Conservation (phyloP, 2,797 vertebrate species). For the Sebastes ruberrimus region DNA sequence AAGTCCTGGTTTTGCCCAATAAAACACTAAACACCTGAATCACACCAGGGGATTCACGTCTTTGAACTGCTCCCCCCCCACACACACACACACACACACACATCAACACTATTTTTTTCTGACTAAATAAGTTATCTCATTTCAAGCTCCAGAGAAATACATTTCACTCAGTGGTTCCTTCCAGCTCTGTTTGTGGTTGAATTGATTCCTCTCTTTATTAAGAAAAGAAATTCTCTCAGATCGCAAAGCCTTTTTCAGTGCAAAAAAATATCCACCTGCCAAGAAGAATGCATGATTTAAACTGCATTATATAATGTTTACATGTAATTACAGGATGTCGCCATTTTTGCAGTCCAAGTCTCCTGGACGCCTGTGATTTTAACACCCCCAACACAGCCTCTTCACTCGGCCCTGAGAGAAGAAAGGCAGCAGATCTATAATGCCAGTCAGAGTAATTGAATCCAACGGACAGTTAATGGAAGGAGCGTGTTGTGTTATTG, state of each 20-base stretch:
- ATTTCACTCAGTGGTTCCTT: constrained; percentile 52
- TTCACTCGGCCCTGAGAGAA: constrained; percentile 45
- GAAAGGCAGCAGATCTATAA: constrained; percentile 71
- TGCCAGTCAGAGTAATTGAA: constrained; percentile 68
- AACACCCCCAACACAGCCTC: constrained; percentile 34
- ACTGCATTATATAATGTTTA: constrained; percentile 36
- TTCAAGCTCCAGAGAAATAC: constrained; percentile 55
- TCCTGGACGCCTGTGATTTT: constrained; percentile 10
- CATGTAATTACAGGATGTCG: constrained; percentile 33
- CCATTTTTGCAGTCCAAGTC: constrained; percentile 14
- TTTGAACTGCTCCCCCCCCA: constrained; percentile 48
- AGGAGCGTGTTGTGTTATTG: constrained; percentile 60
- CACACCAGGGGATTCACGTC: constrained; percentile 59
- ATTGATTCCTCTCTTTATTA: constrained; percentile 66
- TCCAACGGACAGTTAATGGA: constrained; percentile 70
- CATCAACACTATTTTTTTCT: constrained; percentile 5
- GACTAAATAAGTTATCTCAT: constrained; percentile 57
- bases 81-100: not conserved
- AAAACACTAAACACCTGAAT: constrained; percentile 70
- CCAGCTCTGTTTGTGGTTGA: constrained; percentile 40
- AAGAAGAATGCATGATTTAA: constrained; percentile 29
- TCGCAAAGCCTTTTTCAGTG: not conserved
- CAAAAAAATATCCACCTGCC: constrained; percentile 19
- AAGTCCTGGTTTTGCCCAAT: constrained; percentile 65
- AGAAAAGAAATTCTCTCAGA: constrained; percentile 42